Evolutionary conservation across 2,888 invertebrate genomes (phyloP), one percentile per base, ranked within the genome.

Genomic region (Steinernema carpocapsae): DNA sequence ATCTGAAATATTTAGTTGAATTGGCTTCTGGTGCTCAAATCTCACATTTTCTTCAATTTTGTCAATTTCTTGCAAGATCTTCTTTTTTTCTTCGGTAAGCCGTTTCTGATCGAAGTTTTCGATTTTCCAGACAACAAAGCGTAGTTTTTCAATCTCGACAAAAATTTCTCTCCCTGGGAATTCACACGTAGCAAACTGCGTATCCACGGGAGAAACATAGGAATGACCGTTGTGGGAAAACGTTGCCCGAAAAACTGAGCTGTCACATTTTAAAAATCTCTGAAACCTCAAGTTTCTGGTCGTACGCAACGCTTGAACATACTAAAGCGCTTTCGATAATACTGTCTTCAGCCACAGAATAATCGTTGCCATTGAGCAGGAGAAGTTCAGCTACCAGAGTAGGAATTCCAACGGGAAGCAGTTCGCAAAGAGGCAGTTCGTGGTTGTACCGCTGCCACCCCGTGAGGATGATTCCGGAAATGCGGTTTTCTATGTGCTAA

Each of bases 361-460:
- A 56, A 14, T 52, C n/a, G 73, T 76, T 76, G 19, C 48, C 17
- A 19, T 79, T 72, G 0, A 85, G 51, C 76, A 82, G 87, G 51
- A 79, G 48, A 14, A 84, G 73, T 74, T 84, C 79, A 29, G 78
- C 75, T 7, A 84, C 79, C 52, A 87, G 74, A 0, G 85, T 82
- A 6, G 88, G 88, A 56, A 88, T 77, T 1, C 84, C 80, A 4
- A 87, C 87, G 1, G 90, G 90, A 1, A 90, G 82, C 12, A 90
- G 81, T 76, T 90, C 90, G 85, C 90, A 90, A 37, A 90, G 82
- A 0, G 88, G 87, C 7, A 88, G 85, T 78, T 87, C 88, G 80
- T 90, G 90, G 76, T 88, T 89, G 84, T 88, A 90, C 76, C 90
- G 78, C 71, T 81, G 82, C 87, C 87, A 87, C 0, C 87, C 87